Base-by-base conservation (phyloP, 2,113 vertebrate genomes). In the Oncorhynchus keta region DNA sequence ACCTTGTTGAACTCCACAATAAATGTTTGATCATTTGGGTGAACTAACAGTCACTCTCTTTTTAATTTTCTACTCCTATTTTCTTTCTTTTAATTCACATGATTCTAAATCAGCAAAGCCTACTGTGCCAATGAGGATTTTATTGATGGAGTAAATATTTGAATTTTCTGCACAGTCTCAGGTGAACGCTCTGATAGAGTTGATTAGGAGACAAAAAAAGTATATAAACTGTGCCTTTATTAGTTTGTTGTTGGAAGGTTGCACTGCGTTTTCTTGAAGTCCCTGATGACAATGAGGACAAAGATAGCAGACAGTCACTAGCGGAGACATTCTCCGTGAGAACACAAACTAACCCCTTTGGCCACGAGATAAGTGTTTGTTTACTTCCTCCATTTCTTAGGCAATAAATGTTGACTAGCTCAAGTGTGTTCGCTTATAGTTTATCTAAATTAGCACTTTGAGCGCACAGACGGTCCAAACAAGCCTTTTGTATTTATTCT, bases 361-460 rank as follows among this genome's bases (percentile, higher is more conserved):
- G 62, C 22, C 12, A 1, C 4, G 75, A 74, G 70, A 75, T 79
- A 76, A 81, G 77, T 71, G 30, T 69, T 18, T 85, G 81, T 89
- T 87, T 83, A 82, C 85, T 75, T 83, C 78, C 67, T 35, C 72
- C 73, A 49, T 22, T 79, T 78, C 79, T 70, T 73, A 74, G 74
- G 75, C 81, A 76, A 79, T 79, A 72, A 84, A 81, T 49, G 59
- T 59, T 77, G 71, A 79, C 79, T 67, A 81, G 72, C 55, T 81
- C 2, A 65, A 86, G 86, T 81, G 72, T 85, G 78, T 84, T 84
- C 82, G 83, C 76, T 84, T 70, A 80, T 70, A 80, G 64, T 73
- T 89, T 82, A 85, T 87, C 83, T 88, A 79, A 88, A 88, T 84
- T 65, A 80, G 79, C 80, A 73, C 69, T 74, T 26, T 75, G 35